These are phyloP conservation scores for Bursaphelenchus okinawaensis DNA, from an alignment of 2,888 invertebrate species.

Conservation along the genomic window DNA sequence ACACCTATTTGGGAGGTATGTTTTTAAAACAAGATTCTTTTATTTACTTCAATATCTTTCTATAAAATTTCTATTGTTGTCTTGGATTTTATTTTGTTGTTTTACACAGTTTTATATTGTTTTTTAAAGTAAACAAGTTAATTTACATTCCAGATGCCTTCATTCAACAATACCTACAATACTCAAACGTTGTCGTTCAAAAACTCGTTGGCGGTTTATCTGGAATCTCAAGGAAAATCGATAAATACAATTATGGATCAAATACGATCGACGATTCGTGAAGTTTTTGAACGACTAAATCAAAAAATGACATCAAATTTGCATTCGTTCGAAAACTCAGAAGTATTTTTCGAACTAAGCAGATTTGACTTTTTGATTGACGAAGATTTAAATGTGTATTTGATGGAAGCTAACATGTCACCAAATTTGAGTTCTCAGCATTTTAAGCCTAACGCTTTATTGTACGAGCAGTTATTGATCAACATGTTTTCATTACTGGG, in stretches of 20 bases:
- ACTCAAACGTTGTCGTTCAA: slow-evolving; percentile 73
- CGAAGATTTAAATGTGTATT: slow-evolving; percentile 74
- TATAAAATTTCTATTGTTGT: background rate
- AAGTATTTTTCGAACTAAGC: slow-evolving; percentile 81
- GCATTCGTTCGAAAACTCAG: background rate
- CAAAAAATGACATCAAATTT: slow-evolving; percentile 33
- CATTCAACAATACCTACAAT: slow-evolving; percentile 58
- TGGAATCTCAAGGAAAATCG: slow-evolving; percentile 66
- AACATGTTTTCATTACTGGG: slow-evolving; percentile 77
- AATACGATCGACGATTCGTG: slow-evolving; percentile 73
- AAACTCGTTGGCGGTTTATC: slow-evolving; percentile 74
- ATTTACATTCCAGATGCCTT: slow-evolving; percentile 59
- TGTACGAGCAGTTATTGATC: slow-evolving; percentile 86
- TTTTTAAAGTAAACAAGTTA: too few relatives aligned
- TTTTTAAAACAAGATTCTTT: background rate
- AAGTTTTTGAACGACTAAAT: slow-evolving; percentile 56
- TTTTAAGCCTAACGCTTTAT: slow-evolving; percentile 74
- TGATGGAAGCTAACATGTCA: slow-evolving; percentile 84
- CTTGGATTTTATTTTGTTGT: background rate
- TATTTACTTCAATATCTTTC: background rate
- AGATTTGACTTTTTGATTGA: slow-evolving; percentile 88
- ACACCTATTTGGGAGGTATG: slow-evolving; percentile 85
- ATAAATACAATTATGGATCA: slow-evolving; percentile 73
- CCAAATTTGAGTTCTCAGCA: slow-evolving; percentile 90
- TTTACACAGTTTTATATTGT: too few relatives aligned